These are phyloP conservation scores for Schizothorax lantsangensis DNA, from an alignment of 2,797 vertebrate species.

Conservation along the genomic window DNA sequence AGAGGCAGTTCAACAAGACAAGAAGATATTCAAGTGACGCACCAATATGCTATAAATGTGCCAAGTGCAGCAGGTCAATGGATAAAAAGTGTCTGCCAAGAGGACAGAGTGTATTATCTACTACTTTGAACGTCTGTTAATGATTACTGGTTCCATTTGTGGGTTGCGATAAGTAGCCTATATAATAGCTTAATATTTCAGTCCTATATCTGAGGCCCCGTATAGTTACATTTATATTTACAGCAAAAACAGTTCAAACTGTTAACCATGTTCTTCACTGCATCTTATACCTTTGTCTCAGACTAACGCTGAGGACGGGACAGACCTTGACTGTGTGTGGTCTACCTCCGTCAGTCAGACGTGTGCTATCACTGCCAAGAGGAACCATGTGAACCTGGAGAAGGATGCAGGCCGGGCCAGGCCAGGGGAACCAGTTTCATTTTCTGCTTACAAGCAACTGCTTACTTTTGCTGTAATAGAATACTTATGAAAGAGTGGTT, in stretches of 20 bases:
- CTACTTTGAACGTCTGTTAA: not conserved
- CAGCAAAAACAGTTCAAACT: conserved; percentile 15
- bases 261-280: conserved; percentile 5
- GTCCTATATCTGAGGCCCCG: not conserved
- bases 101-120: not conserved
- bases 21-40: not conserved
- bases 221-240: conserved; percentile 17
- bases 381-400: conserved; percentile 31
- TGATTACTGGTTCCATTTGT: not conserved
- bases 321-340: conserved; percentile 42
- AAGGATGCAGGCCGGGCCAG: not conserved
- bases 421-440: not conserved
- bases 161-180: not conserved
- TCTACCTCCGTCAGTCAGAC: conserved; percentile 38
- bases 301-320: conserved; percentile 12
- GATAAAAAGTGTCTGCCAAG: not conserved
- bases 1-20: not conserved
- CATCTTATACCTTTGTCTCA: conserved; percentile 18
- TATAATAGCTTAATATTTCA: not conserved
- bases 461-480: conserved; percentile 5
- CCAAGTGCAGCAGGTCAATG: not conserved
- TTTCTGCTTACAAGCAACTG: conserved; percentile 1
- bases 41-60: not conserved
- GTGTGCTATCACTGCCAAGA: conserved; percentile 28
- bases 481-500: not conserved